These are phyloP conservation scores for Apodemia hepburni DNA, from an alignment of 2,888 invertebrate species.

Conservation along the genomic window DNA sequence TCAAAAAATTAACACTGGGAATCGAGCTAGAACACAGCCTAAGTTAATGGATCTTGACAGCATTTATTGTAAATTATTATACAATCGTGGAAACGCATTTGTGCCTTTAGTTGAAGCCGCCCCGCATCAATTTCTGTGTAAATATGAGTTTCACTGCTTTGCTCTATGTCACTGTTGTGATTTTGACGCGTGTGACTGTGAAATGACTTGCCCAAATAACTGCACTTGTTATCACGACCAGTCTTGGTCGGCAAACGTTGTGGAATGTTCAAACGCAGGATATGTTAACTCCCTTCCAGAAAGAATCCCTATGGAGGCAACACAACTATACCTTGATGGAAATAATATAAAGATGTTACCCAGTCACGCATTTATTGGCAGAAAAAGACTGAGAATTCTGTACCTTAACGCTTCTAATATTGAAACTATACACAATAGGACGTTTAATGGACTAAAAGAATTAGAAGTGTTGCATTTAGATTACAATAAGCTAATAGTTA, in stretches of 20 bases:
- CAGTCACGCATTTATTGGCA: conserved; percentile 92
- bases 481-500: conserved; percentile 84
- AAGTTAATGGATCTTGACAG: conserved; percentile 90
- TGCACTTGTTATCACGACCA: conserved; percentile 95
- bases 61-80: conserved; percentile 89
- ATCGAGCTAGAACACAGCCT: conserved; percentile 88
- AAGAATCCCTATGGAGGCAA: conserved; percentile 94
- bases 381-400: conserved; percentile 87
- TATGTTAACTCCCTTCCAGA: conserved; percentile 86
- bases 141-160: conserved; percentile 92
- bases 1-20: conserved; percentile 88
- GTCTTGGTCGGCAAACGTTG: conserved; percentile 92
- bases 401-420: conserved; percentile 90
- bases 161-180: conserved; percentile 94
- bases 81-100: conserved; percentile 86
- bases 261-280: conserved; percentile 88
- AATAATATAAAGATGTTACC: conserved; percentile 88
- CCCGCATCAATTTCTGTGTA: conserved; percentile 91
- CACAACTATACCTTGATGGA: conserved; percentile 92
- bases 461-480: conserved; percentile 88
- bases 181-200: conserved; percentile 95
- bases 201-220: conserved; percentile 93
- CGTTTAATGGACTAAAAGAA: conserved; percentile 91
- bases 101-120: conserved; percentile 89
- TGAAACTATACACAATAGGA: conserved; percentile 88